Evolutionary conservation across 1,140 invertebrate genomes (phyloP), one percentile per base, ranked within the genome.

Genomic region (Papilio aristodemus): DNA sequence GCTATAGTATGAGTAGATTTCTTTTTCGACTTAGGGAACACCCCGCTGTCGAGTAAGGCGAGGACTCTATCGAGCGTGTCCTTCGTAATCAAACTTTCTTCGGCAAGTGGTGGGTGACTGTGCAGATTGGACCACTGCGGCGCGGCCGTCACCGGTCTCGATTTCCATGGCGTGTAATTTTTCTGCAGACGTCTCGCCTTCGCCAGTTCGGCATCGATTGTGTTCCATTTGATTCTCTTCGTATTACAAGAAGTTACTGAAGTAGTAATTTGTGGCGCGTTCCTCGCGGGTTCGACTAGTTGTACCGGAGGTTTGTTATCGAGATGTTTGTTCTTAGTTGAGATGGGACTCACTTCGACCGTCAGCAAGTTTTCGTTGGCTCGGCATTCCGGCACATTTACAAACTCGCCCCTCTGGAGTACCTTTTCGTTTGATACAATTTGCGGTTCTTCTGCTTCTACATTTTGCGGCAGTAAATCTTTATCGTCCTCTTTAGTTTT

Each of bases 321-420:
- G 6, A 41, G 17, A 38, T 38, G 19, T 11, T 19, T 38, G 54
- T 41, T 66, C 36, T 57, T 41, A 11, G 72, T n/a, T 5, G 68
- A 67, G 7, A 83, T 73, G 1, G 82, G 78, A 19, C 70, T 68
- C 1, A 84, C 74, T 74, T 81, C 75, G 7, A 77, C 79, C 17
- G 76, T 81, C 3, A 83, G 57, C 11, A 86, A 71, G 5, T 70
- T 54, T 50, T 81, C 73, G 62, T 84, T 83, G 11, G 78, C 69
- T 13, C 67, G 57, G 36, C 75, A 67, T n/a, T 80, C 69, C 58
- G 78, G 66, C 1, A 71, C 66, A 58, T 78, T 71, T 22, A 84
- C 76, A 10, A 74, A 41, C 70, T 75, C 83, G 1, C 74, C 76
- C 63, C 77, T 62, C 17, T 22, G 22, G 17, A 59, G 54, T n/a